phyloP scores from a whole-genome alignment of 2,113 vertebrate genomes.

The Epinephelus fuscoguttatus region DNA sequence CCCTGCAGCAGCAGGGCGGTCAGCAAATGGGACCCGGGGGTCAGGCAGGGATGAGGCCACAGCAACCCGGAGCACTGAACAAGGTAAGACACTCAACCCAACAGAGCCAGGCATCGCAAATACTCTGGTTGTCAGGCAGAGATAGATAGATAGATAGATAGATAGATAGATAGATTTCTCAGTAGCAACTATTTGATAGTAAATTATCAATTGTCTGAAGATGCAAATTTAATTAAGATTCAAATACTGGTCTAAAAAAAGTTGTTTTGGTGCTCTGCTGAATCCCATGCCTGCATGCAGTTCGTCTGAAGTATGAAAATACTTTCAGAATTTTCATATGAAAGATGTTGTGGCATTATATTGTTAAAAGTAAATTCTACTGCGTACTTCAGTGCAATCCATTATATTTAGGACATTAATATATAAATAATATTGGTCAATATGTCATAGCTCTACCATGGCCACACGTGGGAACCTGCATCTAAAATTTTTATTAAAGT shows the following conservation, averaged over 20 bases:
- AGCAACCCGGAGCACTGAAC: conserved; percentile 91
- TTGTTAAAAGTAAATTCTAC: too few species aligned
- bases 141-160: too few species aligned
- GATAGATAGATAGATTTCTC: too few species aligned
- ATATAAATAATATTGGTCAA: neutral
- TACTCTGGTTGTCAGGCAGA: neutral
- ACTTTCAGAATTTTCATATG: neutral
- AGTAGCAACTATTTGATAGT: neutral
- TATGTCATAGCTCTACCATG: neutral
- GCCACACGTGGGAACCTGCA: neutral
- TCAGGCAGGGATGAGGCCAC: conserved; percentile 90
- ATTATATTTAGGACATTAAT: neutral
- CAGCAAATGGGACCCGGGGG: conserved; percentile 85
- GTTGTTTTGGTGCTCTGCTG: neutral
- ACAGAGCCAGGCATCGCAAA: neutral
- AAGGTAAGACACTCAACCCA: conserved; percentile 82
- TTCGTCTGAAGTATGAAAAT: neutral
- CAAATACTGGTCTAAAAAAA: neutral
- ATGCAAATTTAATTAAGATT: neutral
- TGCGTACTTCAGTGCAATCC: too few species aligned
- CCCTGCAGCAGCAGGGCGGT: conserved; percentile 90
- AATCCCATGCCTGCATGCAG: neutral
- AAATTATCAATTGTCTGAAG: neutral
- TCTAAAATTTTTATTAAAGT: neutral
- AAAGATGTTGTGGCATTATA: neutral